A percentile compares a stretch with the other conserved stretches of the same genome.
Evolutionary conservation across 1,140 invertebrate genomes (phyloP).

Genomic region (Dendroctonus valens): DNA sequence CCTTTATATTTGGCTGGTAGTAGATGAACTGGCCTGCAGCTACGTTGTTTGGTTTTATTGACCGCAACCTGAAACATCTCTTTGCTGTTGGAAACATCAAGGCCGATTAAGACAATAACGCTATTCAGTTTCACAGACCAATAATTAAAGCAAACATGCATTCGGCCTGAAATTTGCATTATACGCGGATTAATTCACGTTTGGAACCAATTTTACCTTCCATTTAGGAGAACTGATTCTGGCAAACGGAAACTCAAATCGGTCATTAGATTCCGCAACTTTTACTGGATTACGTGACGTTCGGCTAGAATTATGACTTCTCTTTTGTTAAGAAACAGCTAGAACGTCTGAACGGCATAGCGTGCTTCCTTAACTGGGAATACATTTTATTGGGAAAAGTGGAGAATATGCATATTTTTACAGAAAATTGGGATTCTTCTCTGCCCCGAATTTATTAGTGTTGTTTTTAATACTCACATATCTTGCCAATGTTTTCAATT

Average conservation of each 20-base stretch:
- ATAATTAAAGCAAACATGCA: slow-evolving; percentile 17
- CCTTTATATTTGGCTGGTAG: too few relatives aligned
- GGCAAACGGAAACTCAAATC: slow-evolving; percentile 7
- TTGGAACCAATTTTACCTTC: neutral
- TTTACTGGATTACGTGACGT: slow-evolving; percentile 5
- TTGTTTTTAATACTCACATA: too few relatives aligned
- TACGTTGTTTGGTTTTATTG: too few relatives aligned
- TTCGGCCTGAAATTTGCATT: slow-evolving; percentile 9
- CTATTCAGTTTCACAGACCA: slow-evolving; percentile 9
- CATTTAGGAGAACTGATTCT: neutral
- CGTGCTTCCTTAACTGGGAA: too few relatives aligned
- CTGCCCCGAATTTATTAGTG: too few relatives aligned
- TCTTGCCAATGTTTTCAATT: too few relatives aligned
- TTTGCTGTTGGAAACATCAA: neutral
- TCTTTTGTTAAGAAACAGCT: neutral
- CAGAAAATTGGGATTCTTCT: too few relatives aligned
- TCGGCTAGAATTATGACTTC: slow-evolving; percentile 2
- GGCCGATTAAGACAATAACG: slow-evolving; percentile 1
- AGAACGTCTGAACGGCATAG: too few relatives aligned
- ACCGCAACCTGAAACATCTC: neutral
- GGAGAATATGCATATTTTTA: too few relatives aligned
- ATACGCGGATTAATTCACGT: neutral
- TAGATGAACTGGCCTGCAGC: too few relatives aligned
- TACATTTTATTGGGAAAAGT: too few relatives aligned
- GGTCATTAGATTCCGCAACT: slow-evolving; percentile 2